These are phyloP conservation scores for Meteorus sp. DNA, from an alignment of 1,140 invertebrate genomes.

Conservation along the genomic window DNA sequence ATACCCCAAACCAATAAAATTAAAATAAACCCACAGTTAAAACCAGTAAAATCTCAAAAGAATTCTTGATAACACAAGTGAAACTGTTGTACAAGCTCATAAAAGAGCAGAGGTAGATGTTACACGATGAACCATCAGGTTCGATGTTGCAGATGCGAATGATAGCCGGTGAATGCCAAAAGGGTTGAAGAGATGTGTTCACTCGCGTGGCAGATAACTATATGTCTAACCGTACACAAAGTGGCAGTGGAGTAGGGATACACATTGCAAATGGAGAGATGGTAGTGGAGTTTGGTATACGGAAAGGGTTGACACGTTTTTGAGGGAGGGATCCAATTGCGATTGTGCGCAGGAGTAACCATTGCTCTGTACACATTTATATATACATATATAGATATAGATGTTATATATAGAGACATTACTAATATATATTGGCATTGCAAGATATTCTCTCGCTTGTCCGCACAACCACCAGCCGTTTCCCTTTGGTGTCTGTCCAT, in stretches of 20 bases:
- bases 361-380: too few relatives aligned
- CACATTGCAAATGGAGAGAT: neutral
- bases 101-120: neutral
- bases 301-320: constrained; percentile 24
- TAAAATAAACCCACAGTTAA: too few relatives aligned
- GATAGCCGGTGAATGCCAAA: constrained; percentile 41
- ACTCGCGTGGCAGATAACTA: neutral
- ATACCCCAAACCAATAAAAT: too few relatives aligned
- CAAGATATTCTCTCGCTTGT: constrained; percentile 13
- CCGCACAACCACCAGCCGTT: constrained; percentile 9
- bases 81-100: constrained; percentile 21
- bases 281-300: neutral
- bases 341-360: constrained; percentile 40
- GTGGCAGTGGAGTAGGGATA: neutral
- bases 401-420: too few relatives aligned
- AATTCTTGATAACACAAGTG: neutral
- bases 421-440: neutral
- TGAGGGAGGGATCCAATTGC: constrained; percentile 33
- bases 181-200: constrained; percentile 37
- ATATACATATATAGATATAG: too few relatives aligned
- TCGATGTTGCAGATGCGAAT: constrained; percentile 48
- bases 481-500: constrained; percentile 32
- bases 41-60: too few relatives aligned
- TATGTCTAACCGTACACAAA: neutral
- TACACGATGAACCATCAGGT: constrained; percentile 16